Evolutionary conservation across 2,113 vertebrate species (phyloP), one percentile per base, ranked within the genome.

Genomic region (Rhineura floridana): DNA sequence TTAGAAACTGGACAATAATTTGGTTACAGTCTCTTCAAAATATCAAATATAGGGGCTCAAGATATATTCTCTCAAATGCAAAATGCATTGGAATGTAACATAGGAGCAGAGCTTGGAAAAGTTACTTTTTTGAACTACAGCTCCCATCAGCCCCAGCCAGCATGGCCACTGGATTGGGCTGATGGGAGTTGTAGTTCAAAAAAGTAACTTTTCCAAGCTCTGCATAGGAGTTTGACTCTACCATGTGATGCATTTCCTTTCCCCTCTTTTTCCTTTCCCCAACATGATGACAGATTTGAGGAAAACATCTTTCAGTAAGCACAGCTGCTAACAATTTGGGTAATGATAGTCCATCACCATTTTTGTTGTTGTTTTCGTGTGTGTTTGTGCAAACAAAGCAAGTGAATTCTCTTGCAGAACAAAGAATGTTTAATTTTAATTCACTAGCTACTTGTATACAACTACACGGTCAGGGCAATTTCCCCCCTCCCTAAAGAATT

Each of bases 321-420:
- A 96, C 96, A 96, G 96, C 96, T 97, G 96, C 94, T 97, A 94
- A 94, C 95, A 96, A 96, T 96, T 96, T 97, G 93, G 94, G 86
- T 96, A 96, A 96, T 96, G 95, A 96, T 91, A 96, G 94, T 94
- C 96, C 94, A 84, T 95, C 95, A 95, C 93, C 90, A 95, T 94
- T 96, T 95, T 78, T 90, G 33, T 62, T 75, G 7, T 52, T 25
- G 39, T 88, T 83, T 88, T 83, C 17, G 19, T 65, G 25, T 39
- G 10, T 92, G 88, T 93, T 81, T 91, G 75, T 87, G 88, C 89
- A 94, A 92, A 96, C 89, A 95, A 89, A 89, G 78, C 69, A 63
- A 94, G 81, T 69, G 84, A 89, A 89, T 95, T 86, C 84, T 93
- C 93, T 91, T 93, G 87, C 90, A 94, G 94, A 93, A 90, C 81